These are phyloP conservation scores for Tanaodytes sp. DNA, from an alignment of 2,888 invertebrate genomes.

Conservation along the genomic window DNA sequence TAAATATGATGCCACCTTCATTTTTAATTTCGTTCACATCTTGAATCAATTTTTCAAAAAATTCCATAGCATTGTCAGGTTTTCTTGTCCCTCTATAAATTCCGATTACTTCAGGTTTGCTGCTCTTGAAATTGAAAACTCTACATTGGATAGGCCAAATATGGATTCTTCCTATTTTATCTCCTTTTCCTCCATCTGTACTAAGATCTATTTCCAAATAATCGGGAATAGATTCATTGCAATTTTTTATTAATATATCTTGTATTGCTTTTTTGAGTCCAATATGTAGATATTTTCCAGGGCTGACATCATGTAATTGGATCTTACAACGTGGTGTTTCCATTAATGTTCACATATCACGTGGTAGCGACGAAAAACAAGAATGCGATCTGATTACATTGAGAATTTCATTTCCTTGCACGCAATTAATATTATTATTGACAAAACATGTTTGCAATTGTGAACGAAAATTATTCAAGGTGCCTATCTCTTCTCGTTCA, in stretches of 20 bases:
- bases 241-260: constrained; percentile 10
- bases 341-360: constrained; percentile 32
- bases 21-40: constrained; percentile 3
- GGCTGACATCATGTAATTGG: constrained; percentile 18
- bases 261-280: constrained; percentile 19
- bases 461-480: too few species aligned
- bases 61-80: constrained; percentile 9
- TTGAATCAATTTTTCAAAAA: constrained; percentile 13
- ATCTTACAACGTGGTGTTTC: constrained; percentile 26
- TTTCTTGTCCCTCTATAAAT: constrained; percentile 17
- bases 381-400: constrained; percentile 24
- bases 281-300: constrained; percentile 41
- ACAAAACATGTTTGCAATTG: constrained; percentile 14
- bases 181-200: constrained; percentile 15
- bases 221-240: not conserved
- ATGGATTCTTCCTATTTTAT: constrained; percentile 3
- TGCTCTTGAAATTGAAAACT: not conserved
- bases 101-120: constrained; percentile 12
- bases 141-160: constrained; percentile 26
- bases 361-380: constrained; percentile 31
- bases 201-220: constrained; percentile 20
- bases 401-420: constrained; percentile 26
- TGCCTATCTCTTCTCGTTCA: too few species aligned
- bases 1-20: constrained; percentile 8
- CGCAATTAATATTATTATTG: constrained; percentile 21